A percentile compares a stretch with the other conserved stretches of the same genome.
These are phyloP conservation scores for Drosophila obscura DNA, from an alignment of 1,140 invertebrate genomes.

Conservation along the genomic window DNA sequence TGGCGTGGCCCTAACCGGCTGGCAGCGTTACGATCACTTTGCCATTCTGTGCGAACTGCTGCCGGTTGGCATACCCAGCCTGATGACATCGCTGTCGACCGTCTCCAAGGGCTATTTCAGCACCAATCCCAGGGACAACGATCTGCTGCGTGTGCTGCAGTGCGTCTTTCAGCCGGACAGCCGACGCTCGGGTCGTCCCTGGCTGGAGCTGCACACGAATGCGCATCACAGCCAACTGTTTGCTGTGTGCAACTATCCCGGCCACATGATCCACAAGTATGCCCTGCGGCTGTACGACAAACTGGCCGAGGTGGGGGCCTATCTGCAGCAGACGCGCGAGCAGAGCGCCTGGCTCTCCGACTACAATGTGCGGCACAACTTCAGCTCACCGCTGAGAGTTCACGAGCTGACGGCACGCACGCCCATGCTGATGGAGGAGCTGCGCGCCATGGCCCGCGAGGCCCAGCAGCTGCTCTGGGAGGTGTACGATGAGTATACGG, in stretches of 20 bases:
- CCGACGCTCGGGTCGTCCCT: constrained; percentile 76
- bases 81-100: constrained; percentile 87
- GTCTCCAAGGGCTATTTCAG: constrained; percentile 87
- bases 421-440: constrained; percentile 86
- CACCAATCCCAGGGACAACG: constrained; percentile 84
- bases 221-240: constrained; percentile 76
- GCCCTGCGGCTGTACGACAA: constrained; percentile 85
- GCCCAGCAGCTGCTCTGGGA: constrained; percentile 87
- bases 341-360: constrained; percentile 89
- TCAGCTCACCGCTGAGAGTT: constrained; percentile 89
- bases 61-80: constrained; percentile 91
- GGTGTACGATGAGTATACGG: constrained; percentile 89
- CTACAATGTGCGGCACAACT: constrained; percentile 92
- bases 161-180: constrained; percentile 85
- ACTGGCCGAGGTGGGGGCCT: constrained; percentile 84
- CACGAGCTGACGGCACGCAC: constrained; percentile 88
- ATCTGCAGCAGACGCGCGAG: constrained; percentile 79
- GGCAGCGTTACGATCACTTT: constrained; percentile 95
- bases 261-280: constrained; percentile 86
- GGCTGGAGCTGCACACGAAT: constrained; percentile 76
- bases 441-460: constrained; percentile 86
- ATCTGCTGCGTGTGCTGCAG: constrained; percentile 85
- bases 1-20: constrained; percentile 90
- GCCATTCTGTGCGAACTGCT: constrained; percentile 96
- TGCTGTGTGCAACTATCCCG: constrained; percentile 84